Base-by-base conservation (phyloP, 2,113 vertebrate species). In the Paedocypris sp. region DNA sequence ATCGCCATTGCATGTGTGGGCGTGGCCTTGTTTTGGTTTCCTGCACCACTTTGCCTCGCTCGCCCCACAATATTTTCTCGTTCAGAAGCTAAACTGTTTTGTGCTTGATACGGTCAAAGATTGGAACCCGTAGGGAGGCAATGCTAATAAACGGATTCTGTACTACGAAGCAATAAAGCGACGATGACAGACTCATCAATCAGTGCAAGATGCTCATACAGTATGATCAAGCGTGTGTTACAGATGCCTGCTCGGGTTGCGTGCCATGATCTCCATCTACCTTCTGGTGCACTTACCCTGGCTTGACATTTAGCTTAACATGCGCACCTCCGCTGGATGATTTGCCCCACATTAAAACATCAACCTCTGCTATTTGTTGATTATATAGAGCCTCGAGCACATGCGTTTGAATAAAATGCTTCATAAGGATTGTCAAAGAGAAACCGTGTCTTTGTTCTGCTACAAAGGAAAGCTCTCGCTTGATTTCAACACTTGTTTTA, bases 291-390 rank as follows among this genome's bases (percentile, higher is more conserved):
- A 36, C 15, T 52, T 8, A 23, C 31, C 20, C 11, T 13, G 4
- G 19, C 6, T 3, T 13, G 31, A 11, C 50, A 36, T 38, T 39
- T 54, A 35, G 22, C 28, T 53, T 54, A 54, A 26, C 8, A 11
- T 10, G 8, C 18, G 4, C 9, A 15, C 8, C 22, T 28, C 28
- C 20, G 4, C n/a, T 28, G 13, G 2, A 8, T 7, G 22, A 23
- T 36, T 38, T 38, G 13, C 32, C n/a, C n/a, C 3, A n/a, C n/a
- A 39, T 41, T 54, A 39, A 39, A 18, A 26, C 45, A 11, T 42
- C 48, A 50, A 35, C 35, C 36, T 19, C 28, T 8, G 12, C n/a
- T 61, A 62, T 54, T 43, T 72, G 47, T 42, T 66, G 23, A 62
- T 45, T 16, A 41, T 22, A 48, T 16, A 38, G 15, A 60, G 33